Conservation (phyloP, 1,140 invertebrate species). For the Heliconius congener region DNA sequence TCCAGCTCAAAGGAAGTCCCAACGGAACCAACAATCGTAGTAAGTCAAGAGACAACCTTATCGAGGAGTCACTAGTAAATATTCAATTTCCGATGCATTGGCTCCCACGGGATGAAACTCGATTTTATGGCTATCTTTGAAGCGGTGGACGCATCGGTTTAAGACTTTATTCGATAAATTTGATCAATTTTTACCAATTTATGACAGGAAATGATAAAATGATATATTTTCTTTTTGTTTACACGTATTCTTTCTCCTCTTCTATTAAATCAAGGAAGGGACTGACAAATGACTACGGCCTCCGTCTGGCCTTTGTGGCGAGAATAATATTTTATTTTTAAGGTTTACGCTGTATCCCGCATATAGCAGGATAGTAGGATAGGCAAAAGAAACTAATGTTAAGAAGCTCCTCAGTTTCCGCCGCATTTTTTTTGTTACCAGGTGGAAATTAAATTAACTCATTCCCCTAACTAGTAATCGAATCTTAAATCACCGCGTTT, state of each 20-base stretch:
- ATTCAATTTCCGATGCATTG: slow-evolving; percentile 13
- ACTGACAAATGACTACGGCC: neutral
- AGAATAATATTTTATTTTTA: too few species aligned
- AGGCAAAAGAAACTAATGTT: too few species aligned
- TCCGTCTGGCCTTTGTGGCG: too few species aligned
- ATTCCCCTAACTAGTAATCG: too few species aligned
- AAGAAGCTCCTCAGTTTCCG: too few species aligned
- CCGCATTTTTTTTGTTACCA: too few species aligned
- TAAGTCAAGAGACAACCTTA: slow-evolving; percentile 9
- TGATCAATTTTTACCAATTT: neutral
- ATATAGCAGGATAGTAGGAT: too few species aligned
- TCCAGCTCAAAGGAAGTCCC: neutral
- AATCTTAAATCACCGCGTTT: too few species aligned
- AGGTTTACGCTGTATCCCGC: too few species aligned
- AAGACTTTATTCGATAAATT: neutral
- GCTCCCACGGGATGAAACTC: slow-evolving; percentile 13
- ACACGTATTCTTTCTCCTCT: neutral
- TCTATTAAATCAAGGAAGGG: neutral
- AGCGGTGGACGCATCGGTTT: neutral
- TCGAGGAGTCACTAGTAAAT: slow-evolving; percentile 9
- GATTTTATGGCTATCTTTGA: slow-evolving; percentile 10
- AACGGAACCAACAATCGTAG: neutral
- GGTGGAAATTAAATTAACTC: too few species aligned
- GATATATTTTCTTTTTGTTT: neutral
- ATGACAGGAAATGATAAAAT: neutral